Percentiles rank a stretch among this genome's conserved stretches.
These are phyloP conservation scores for Vultur gryphus DNA, from an alignment of 2,797 vertebrate species.

Conservation along the genomic window DNA sequence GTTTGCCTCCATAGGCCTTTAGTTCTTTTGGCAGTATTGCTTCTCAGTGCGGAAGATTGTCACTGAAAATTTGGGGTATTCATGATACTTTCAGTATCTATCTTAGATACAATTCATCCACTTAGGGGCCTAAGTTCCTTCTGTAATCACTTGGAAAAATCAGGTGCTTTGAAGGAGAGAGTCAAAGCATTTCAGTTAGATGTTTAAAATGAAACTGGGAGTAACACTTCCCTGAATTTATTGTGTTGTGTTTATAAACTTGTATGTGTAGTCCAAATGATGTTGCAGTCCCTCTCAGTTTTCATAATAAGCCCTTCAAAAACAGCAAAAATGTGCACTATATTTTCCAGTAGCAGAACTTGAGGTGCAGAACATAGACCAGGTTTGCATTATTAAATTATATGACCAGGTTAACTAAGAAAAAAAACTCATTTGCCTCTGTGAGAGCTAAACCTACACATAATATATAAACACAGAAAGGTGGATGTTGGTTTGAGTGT, in stretches of 20 bases:
- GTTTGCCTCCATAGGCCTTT: background rate
- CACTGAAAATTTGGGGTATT: background rate
- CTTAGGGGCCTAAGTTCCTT: background rate
- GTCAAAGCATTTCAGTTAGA: background rate
- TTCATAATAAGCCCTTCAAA: background rate
- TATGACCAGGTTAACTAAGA: background rate
- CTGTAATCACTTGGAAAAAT: background rate
- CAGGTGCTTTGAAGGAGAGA: background rate
- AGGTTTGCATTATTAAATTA: background rate
- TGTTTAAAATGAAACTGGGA: background rate
- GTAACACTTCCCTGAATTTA: background rate
- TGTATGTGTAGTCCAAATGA: background rate
- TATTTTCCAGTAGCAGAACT: background rate
- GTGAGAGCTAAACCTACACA: background rate
- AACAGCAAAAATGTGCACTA: background rate
- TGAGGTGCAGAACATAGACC: background rate
- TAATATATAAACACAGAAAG: background rate
- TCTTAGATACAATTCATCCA: background rate
- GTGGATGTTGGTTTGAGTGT: background rate
- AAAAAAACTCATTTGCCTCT: accelerated
- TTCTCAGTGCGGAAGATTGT: background rate
- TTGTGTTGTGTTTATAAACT: background rate
- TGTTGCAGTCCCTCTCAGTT: background rate
- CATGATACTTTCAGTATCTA: background rate
- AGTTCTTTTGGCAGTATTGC: background rate